Conservation (phyloP, 2,113 vertebrate genomes). For the Campylomormyrus tamandua region DNA sequence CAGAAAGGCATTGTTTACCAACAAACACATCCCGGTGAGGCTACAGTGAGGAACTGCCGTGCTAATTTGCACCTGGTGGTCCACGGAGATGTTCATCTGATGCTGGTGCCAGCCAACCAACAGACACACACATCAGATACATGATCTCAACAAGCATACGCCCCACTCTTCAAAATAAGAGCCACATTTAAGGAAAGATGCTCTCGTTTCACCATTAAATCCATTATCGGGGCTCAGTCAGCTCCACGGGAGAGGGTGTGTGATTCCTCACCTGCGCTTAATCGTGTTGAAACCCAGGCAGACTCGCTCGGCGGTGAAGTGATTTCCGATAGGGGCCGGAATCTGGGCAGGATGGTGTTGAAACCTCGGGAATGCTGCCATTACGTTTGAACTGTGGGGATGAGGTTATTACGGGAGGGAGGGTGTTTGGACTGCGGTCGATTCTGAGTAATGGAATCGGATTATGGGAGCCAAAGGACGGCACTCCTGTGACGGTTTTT, state of each 20-base stretch:
- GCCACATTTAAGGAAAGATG: no score
- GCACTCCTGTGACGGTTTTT: not conserved
- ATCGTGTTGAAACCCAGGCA: not conserved
- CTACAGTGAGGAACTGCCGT: not conserved
- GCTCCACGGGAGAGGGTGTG: not conserved
- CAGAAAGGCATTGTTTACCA: not conserved
- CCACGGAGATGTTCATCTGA: not conserved
- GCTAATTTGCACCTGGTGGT: no score
- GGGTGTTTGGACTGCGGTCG: not conserved
- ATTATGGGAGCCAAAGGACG: not conserved
- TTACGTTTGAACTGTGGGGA: not conserved
- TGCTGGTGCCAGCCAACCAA: not conserved
- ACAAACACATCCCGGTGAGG: not conserved
- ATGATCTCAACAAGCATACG: no score
- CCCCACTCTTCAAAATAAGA: no score
- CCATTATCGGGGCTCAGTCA: not conserved
- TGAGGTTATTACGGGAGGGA: not conserved
- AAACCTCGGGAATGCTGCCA: not conserved
- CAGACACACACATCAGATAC: no score
- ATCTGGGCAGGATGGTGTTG: not conserved
- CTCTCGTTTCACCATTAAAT: not conserved
- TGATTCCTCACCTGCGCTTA: not conserved
- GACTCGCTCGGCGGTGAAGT: not conserved
- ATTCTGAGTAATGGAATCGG: not conserved
- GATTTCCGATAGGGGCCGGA: not conserved